Conservation (phyloP, 2,888 invertebrate genomes). For the Hyalella azteca region DNA sequence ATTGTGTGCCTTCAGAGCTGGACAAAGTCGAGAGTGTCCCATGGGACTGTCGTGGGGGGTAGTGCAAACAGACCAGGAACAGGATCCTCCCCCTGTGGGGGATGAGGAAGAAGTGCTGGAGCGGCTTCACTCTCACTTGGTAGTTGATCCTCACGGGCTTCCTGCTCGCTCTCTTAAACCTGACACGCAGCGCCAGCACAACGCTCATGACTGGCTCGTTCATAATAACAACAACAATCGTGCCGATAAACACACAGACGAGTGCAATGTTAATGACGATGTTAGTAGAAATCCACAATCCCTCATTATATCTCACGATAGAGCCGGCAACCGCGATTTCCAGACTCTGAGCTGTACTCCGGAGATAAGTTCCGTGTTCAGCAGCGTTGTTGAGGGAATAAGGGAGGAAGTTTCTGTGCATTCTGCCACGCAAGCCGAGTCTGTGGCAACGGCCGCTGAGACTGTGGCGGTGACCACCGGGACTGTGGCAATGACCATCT, state of each 20-base stretch:
- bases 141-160: neutral
- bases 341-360: neutral
- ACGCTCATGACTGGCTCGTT: neutral
- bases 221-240: neutral
- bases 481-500: constrained; percentile 15
- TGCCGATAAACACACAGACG: too few species aligned
- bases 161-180: too few species aligned
- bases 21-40: constrained; percentile 39
- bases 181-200: too few species aligned
- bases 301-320: too few species aligned
- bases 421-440: neutral
- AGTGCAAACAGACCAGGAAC: constrained; percentile 11
- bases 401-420: too few species aligned
- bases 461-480: constrained; percentile 39
- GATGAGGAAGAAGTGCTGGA: neutral
- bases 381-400: neutral
- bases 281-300: neutral
- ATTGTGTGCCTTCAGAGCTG: constrained; percentile 38
- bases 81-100: neutral
- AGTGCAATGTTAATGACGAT: too few species aligned
- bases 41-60: constrained; percentile 45
- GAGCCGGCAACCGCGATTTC: neutral
- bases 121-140: neutral
- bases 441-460: neutral
- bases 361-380: neutral